Base-by-base conservation (phyloP, 2,113 vertebrate genomes). In the Scopus umbretta region DNA sequence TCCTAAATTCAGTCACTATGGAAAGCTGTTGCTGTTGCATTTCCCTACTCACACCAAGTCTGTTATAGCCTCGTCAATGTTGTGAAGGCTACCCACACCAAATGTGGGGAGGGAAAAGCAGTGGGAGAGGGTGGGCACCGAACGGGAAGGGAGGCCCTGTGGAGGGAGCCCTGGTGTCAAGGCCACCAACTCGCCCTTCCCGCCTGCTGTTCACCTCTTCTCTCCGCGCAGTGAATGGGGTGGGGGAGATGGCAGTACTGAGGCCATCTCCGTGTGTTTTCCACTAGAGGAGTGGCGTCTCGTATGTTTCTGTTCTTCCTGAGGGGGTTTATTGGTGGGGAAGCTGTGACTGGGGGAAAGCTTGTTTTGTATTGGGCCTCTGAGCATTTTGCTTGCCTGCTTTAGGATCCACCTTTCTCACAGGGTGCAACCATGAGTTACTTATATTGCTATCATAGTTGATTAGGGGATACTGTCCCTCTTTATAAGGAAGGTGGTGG, bases 201-300 rank as follows among this genome's bases (percentile, higher is more conserved):
- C 4, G 9, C 32, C 42, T 1, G 22, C 53, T 18, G 7, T 11
- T 47, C n/a, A 2, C 52, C 21, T 23, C 16, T 16, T 10, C 26
- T 22, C 19, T 6, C 3, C 2, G 4, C 4, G 4, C 26, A 3
- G 0, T 6, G 9, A 15, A 11, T 2, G n/a, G 27, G 29, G 7
- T 11, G 4, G 50, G 49, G 49, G 17, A 42, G 23, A 30, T 18
- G 38, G 32, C 1, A 4, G 58, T 7, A 1, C 13, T 32, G 13
- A 9, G 58, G 17, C 3, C 0, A 3, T 13, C n/a, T 27, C 10
- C 0, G 10, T 5, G 6, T 30, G 21, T 34, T 70, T 70, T 42
- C 52, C 2, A 2, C 34, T 38, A 2, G 15, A 67, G 25, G 27
- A 32, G 63, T 3, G 1, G 42, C 19, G 5, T 30, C 30, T n/a